phyloP scores from a whole-genome alignment of 2,888 invertebrate genomes.

The Nemotelus pantherinus region DNA sequence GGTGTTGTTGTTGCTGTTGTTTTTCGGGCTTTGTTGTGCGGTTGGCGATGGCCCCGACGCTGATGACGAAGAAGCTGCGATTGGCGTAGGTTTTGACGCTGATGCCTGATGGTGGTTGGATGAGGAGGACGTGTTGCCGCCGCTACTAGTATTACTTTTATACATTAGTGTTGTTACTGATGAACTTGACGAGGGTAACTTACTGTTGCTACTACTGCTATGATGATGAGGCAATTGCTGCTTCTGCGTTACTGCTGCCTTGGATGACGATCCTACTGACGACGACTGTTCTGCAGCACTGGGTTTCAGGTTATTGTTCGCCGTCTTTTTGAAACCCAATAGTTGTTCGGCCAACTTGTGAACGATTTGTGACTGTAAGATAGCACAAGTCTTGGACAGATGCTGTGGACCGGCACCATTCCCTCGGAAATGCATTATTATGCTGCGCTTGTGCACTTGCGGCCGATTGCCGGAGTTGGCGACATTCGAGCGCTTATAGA shows the following conservation, averaged over 20 bases:
- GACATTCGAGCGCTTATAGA: slow-evolving; percentile 1
- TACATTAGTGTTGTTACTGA: slow-evolving; percentile 20
- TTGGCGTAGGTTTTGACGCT: background rate
- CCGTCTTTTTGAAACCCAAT: slow-evolving; percentile 16
- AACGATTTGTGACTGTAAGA: slow-evolving; percentile 31
- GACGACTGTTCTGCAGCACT: background rate
- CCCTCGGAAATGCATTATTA: slow-evolving; percentile 2
- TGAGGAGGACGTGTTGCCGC: background rate
- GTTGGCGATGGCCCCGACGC: background rate
- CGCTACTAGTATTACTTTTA: slow-evolving; percentile 24
- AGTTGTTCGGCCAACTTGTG: slow-evolving; percentile 26
- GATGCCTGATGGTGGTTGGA: background rate
- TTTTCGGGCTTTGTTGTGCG: background rate
- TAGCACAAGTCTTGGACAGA: slow-evolving; percentile 29
- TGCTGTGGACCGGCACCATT: background rate
- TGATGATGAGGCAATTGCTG: background rate
- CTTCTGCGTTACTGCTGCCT: background rate
- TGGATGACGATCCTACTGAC: background rate
- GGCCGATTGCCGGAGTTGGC: background rate
- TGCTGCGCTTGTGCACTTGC: slow-evolving; percentile 28
- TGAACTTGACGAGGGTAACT: slow-evolving; percentile 15
- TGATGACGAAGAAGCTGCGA: background rate
- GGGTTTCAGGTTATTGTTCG: background rate
- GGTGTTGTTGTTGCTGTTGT: background rate
- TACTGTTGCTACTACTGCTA: slow-evolving; percentile 3